These are phyloP conservation scores for Cygnus buccinator DNA, from an alignment of 2,113 vertebrate genomes.

Conservation along the genomic window DNA sequence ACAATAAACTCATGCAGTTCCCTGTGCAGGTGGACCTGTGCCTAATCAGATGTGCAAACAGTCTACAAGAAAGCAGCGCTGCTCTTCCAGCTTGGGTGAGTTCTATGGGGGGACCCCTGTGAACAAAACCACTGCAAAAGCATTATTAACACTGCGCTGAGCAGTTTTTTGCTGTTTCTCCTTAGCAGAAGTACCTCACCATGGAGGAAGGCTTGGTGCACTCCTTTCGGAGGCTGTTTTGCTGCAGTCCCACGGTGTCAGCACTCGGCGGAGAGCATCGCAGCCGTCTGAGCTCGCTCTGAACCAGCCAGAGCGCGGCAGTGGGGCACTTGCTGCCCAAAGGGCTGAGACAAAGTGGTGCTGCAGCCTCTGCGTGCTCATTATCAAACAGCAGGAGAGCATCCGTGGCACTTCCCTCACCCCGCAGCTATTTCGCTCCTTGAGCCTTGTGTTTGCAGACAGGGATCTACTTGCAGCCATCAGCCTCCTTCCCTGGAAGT, in stretches of 20 bases:
- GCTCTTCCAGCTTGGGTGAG: background rate
- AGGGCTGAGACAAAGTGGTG: background rate
- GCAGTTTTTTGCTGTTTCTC: background rate
- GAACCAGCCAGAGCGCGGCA: fast-evolving
- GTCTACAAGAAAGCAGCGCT: background rate
- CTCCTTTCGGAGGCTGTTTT: background rate
- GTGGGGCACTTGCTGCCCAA: background rate
- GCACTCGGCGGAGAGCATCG: background rate
- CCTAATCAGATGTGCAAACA: background rate
- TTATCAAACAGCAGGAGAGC: background rate
- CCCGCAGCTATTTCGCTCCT: background rate
- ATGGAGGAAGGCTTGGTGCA: background rate
- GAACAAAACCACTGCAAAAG: background rate
- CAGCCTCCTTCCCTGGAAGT: background rate
- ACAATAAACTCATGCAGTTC: background rate
- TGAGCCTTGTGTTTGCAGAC: fast-evolving
- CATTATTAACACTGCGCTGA: background rate
- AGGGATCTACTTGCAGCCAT: background rate
- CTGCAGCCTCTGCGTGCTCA: background rate
- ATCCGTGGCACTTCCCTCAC: fast-evolving
- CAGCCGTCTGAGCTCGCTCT: fast-evolving
- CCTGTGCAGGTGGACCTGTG: background rate
- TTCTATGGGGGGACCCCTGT: fast-evolving
- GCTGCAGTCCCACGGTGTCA: fast-evolving
- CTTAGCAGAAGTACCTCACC: background rate